These are phyloP conservation scores for Tachypleus tridentatus DNA, from an alignment of 1,140 invertebrate species.

Conservation along the genomic window DNA sequence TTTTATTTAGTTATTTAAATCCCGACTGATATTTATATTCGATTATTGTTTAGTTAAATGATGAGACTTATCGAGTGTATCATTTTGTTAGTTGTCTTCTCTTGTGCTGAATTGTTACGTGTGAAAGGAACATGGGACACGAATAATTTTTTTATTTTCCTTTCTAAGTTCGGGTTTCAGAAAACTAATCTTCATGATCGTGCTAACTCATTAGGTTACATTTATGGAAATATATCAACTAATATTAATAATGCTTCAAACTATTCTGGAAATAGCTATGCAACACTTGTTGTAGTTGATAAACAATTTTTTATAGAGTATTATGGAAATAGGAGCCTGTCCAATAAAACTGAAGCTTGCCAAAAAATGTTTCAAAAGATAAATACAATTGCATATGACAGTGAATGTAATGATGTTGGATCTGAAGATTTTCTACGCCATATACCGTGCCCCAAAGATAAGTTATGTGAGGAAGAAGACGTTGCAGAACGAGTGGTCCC, in stretches of 20 bases:
- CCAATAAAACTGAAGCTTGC: slow-evolving; percentile 55
- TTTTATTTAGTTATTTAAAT: too few relatives aligned
- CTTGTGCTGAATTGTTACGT: slow-evolving; percentile 4
- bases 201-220: slow-evolving; percentile 76
- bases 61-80: too few relatives aligned
- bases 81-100: too few relatives aligned
- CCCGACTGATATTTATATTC: too few relatives aligned
- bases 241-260: slow-evolving; percentile 11
- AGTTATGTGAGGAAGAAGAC: slow-evolving; percentile 79
- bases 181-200: slow-evolving; percentile 76
- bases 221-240: slow-evolving; percentile 80
- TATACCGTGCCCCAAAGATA: slow-evolving; percentile 65
- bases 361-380: slow-evolving; percentile 71
- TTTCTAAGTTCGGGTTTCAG: slow-evolving; percentile 92
- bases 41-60: too few relatives aligned
- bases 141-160: slow-evolving; percentile 64
- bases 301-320: slow-evolving; percentile 59
- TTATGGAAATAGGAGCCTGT: slow-evolving; percentile 24
- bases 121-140: slow-evolving; percentile 14
- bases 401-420: slow-evolving; percentile 61
- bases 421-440: slow-evolving; percentile 69
- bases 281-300: slow-evolving; percentile 76
- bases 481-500: slow-evolving; percentile 67
- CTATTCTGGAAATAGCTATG: slow-evolving; percentile 32
- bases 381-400: slow-evolving; percentile 68